Evolutionary conservation across 2,797 vertebrate genomes (phyloP).

Genomic region (Monodelphis domestica): DNA sequence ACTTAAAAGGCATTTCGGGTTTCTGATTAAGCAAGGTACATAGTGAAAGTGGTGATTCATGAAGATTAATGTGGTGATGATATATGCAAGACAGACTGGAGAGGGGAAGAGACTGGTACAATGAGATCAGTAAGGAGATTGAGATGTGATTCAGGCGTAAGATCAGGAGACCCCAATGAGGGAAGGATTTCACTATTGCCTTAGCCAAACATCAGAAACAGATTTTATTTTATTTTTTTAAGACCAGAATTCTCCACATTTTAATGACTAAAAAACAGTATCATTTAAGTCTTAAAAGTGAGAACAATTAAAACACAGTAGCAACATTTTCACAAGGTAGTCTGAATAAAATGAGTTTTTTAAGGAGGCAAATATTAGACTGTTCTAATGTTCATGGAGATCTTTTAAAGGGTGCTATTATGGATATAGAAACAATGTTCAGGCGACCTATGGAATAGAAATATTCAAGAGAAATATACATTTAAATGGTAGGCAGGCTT

Average conservation of each 20-base stretch:
- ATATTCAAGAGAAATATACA: neutral
- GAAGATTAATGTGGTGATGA: neutral
- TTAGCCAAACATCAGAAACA: neutral
- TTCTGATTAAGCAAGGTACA: neutral
- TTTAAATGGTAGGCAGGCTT: neutral
- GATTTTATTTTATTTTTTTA: too few relatives aligned
- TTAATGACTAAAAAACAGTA: slow-evolving; percentile 10
- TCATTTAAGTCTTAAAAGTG: neutral
- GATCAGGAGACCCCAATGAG: neutral
- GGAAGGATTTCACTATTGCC: neutral
- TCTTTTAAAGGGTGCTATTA: neutral
- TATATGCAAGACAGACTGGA: neutral
- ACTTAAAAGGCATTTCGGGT: neutral
- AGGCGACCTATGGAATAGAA: slow-evolving; percentile 41
- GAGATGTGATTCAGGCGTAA: neutral
- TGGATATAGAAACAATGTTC: slow-evolving; percentile 11
- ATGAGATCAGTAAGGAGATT: neutral
- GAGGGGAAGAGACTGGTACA: neutral
- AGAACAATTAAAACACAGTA: slow-evolving; percentile 21
- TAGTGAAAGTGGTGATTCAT: neutral
- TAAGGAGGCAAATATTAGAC: neutral
- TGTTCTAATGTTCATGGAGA: slow-evolving; percentile 25
- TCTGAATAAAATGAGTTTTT: slow-evolving; percentile 13
- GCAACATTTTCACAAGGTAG: neutral
- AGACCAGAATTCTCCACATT: neutral